Evolutionary conservation across 2,797 vertebrate species (phyloP).

Genomic region (Hippopotamyrus pictus): DNA sequence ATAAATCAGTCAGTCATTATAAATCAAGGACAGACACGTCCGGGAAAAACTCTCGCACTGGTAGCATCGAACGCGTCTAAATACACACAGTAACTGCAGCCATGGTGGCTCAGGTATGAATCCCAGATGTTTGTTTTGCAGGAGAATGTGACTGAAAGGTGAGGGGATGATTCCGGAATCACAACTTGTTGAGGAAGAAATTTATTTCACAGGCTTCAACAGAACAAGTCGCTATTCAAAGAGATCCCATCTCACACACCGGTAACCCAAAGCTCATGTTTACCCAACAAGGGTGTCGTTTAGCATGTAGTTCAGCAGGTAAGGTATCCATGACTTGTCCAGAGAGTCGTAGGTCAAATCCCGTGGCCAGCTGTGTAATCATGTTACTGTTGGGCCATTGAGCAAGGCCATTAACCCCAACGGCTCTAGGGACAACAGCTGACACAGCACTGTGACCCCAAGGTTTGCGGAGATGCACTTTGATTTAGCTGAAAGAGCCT

Average conservation of each 20-base stretch:
- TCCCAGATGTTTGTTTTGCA: background rate
- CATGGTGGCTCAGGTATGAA: background rate
- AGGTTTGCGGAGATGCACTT: background rate
- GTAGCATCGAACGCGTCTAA: background rate
- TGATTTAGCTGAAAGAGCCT: background rate
- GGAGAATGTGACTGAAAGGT: background rate
- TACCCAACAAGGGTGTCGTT: background rate
- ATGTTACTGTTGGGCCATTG: background rate
- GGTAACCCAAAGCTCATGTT: background rate
- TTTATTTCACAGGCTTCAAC: constrained; percentile 16
- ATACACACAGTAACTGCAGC: background rate
- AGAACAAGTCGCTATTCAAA: background rate
- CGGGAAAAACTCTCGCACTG: background rate
- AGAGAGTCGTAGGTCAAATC: background rate
- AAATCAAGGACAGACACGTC: background rate
- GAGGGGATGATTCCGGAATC: background rate
- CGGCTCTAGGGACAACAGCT: background rate
- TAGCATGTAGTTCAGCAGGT: background rate
- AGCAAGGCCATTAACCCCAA: background rate
- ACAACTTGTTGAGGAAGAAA: background rate
- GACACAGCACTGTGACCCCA: background rate
- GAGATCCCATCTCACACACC: background rate
- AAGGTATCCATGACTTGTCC: background rate
- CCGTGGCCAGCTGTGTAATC: background rate
- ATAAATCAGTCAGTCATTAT: background rate